Base-by-base conservation (phyloP, 1,140 invertebrate genomes). In the honey bee (Apis mellifera) region DNA sequence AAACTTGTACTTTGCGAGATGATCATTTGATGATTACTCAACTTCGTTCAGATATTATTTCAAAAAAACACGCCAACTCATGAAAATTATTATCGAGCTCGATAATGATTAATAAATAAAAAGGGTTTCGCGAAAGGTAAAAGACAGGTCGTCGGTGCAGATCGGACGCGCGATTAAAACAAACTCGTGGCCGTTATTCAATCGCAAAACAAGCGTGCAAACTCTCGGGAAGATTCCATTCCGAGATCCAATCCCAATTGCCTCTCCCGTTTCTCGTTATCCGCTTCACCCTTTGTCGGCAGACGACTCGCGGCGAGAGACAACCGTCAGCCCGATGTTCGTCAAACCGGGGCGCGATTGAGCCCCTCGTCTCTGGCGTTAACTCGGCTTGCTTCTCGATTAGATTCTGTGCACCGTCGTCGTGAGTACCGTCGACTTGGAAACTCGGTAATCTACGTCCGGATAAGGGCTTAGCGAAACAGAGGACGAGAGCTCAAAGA, bases 381-480 rank as follows among this genome's bases (percentile, higher is more conserved):
- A 74, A 65, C 72, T 82, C 26, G 64, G 55, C 55, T 77, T 69
- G 68, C 23, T 54, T 69, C 75, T 82, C 80, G 80, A 82, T 82
- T 82, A 80, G 50, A 52, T 73, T 69, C 73, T n/a, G 1, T 72
- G 26, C n/a, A 17, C 48, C 21, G 52, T 13, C n/a, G n/a, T 12
- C 54, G 54, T 50, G 54, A 54, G 21, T 62, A 82, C 54, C 32
- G 64, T 60, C 73, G 73, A 82, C 80, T 82, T 77, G 73, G 80
- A 42, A 82, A 82, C 80, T 82, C 74, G 48, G 65, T 82, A 82
- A 82, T 82, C 80, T 77, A 17, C 55, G 23, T 48, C 48, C 65
- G 73, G 72, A 82, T 82, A 82, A 50, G 65, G 65, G 68, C 73
- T 82, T 82, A 54, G 73, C 74, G 80, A 60, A 82, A 82, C 80